Percentiles rank a stretch among this genome's conserved stretches.
Conservation (phyloP, 2,113 vertebrate genomes). For the Gulo gulo region DNA sequence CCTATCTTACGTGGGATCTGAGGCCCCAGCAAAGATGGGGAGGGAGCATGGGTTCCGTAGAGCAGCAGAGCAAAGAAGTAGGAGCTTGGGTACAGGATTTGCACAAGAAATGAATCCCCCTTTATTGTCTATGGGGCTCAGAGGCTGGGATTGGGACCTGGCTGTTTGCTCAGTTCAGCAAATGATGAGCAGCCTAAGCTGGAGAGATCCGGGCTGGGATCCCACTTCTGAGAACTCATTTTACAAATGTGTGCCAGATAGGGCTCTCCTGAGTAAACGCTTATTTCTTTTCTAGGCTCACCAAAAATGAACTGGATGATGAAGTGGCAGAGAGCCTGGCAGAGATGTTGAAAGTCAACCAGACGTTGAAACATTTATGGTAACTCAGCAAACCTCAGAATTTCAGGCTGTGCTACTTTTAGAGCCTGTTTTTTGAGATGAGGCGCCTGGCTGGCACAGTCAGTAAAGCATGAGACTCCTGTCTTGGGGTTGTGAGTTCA, state of each 20-base stretch:
- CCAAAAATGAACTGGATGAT: slow-evolving; percentile 85
- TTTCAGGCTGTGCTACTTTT: slow-evolving; percentile 42
- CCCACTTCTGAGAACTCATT: not conserved
- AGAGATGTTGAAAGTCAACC: slow-evolving; percentile 87
- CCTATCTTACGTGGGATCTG: not conserved
- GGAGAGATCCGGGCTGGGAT: not conserved
- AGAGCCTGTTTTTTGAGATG: not conserved
- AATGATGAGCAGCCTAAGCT: not conserved
- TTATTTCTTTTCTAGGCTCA: slow-evolving; percentile 81
- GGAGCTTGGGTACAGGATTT: not conserved
- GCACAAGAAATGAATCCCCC: not conserved
- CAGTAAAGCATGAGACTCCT: not conserved
- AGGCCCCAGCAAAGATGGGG: not conserved
- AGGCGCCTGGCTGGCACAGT: not conserved
- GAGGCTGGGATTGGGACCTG: not conserved
- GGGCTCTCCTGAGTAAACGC: not conserved
- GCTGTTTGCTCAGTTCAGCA: not conserved
- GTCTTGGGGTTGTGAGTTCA: not conserved
- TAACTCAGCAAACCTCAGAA: slow-evolving; percentile 71
- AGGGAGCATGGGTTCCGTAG: not conserved
- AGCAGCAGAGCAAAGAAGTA: not conserved
- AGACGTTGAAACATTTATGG: slow-evolving; percentile 85
- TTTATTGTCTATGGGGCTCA: too few species aligned
- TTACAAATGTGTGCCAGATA: not conserved
- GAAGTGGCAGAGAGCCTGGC: slow-evolving; percentile 85